Evolutionary conservation across 1,140 invertebrate species (phyloP).

Genomic region (Ectropis grisescens): DNA sequence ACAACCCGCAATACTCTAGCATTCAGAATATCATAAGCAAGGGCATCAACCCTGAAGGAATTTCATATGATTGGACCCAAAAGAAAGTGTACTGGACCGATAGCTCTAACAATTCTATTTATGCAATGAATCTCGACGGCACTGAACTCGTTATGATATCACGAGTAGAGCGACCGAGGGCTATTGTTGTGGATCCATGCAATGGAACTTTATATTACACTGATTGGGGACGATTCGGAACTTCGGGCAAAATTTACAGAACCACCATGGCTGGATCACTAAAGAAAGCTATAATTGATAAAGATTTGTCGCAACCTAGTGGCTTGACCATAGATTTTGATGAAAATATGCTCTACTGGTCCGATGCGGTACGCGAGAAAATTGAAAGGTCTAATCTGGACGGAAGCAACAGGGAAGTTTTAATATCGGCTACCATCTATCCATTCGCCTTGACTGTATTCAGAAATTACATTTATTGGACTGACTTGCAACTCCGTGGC

Average conservation of each 20-base stretch:
- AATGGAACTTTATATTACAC: conserved; percentile 94
- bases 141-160: conserved; percentile 93
- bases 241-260: conserved; percentile 93
- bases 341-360: conserved; percentile 96
- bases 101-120: conserved; percentile 93
- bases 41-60: conserved; percentile 94
- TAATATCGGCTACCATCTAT: conserved; percentile 93
- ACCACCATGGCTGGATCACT: conserved; percentile 97
- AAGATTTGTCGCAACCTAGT: conserved; percentile 94
- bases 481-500: conserved; percentile 93
- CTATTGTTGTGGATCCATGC: conserved; percentile 97
- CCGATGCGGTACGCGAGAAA: conserved; percentile 96
- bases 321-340: conserved; percentile 97
- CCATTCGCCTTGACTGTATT: conserved; percentile 96
- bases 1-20: conserved; percentile 72
- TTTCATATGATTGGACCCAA: conserved; percentile 97
- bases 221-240: conserved; percentile 94
- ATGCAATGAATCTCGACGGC: conserved; percentile 94
- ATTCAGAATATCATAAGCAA: conserved; percentile 84
- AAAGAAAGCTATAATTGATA: conserved; percentile 90
- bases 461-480: conserved; percentile 96
- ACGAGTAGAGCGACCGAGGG: conserved; percentile 91
- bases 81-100: conserved; percentile 98
- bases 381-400: conserved; percentile 95
- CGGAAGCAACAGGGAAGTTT: conserved; percentile 82